Conservation (phyloP, 2,888 invertebrate species). For the Elysia crispata region DNA sequence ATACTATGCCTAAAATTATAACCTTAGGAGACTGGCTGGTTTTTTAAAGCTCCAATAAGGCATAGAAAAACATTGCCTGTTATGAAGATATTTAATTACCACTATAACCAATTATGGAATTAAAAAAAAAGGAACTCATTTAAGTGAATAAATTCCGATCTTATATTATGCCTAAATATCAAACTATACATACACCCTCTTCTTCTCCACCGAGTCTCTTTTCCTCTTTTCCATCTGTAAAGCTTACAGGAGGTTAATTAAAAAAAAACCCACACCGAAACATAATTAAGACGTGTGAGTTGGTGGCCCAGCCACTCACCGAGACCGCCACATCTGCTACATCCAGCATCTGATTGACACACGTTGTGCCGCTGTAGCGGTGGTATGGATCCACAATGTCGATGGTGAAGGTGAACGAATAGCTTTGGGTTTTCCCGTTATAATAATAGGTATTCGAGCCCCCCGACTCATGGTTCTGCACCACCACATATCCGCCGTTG, state of each 20-base stretch:
- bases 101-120: too few species aligned
- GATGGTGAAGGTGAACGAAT: slow-evolving; percentile 13
- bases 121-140: too few species aligned
- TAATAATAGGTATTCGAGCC: slow-evolving; percentile 7
- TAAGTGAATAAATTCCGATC: too few species aligned
- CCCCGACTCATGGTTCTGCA: slow-evolving; percentile 29
- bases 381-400: slow-evolving; percentile 38
- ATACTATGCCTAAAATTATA: too few species aligned
- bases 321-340: slow-evolving; percentile 13
- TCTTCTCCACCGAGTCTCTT: background rate
- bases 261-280: background rate
- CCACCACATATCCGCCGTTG: slow-evolving; percentile 30
- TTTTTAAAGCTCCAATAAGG: too few species aligned
- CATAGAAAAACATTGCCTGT: too few species aligned
- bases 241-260: background rate
- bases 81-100: too few species aligned
- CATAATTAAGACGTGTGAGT: background rate
- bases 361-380: slow-evolving; percentile 18
- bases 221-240: background rate
- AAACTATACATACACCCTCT: background rate
- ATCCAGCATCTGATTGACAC: slow-evolving; percentile 30
- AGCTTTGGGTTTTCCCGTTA: slow-evolving; percentile 32
- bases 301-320: background rate
- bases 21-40: too few species aligned
- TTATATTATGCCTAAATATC: too few species aligned